phyloP scores from a whole-genome alignment of 2,888 invertebrate species.

The Andrena trimmerana region DNA sequence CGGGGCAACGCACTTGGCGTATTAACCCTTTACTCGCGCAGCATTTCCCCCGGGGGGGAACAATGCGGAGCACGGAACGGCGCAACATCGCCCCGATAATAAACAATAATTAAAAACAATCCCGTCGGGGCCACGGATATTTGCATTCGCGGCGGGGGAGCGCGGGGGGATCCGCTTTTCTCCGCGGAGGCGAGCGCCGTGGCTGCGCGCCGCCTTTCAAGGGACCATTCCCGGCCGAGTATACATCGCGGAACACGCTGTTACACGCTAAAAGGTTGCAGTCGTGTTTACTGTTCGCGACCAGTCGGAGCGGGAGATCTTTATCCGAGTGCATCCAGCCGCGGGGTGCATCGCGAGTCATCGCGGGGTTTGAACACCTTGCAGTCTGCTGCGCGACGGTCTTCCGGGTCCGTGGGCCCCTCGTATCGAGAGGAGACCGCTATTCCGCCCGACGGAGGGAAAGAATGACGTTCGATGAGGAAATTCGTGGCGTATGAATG shows the following conservation, averaged over 20 bases:
- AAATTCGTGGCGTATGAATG: background rate
- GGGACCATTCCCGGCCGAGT: background rate
- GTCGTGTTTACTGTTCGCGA: conserved; percentile 35
- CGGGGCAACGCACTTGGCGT: conserved; percentile 36
- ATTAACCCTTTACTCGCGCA: conserved; percentile 48
- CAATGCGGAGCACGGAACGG: conserved; percentile 29
- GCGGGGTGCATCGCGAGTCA: conserved; percentile 34
- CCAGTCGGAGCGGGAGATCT: conserved; percentile 46
- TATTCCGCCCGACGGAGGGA: background rate
- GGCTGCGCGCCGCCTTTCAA: background rate
- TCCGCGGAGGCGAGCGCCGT: background rate
- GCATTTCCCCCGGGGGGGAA: conserved; percentile 33
- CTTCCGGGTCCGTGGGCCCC: conserved; percentile 42
- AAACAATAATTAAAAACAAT: conserved; percentile 66
- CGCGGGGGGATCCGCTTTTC: background rate
- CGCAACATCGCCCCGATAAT: conserved; percentile 51
- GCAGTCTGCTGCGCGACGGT: conserved; percentile 32
- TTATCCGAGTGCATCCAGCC: conserved; percentile 50
- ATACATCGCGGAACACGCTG: conserved; percentile 31
- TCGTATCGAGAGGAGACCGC: conserved; percentile 21
- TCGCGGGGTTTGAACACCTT: conserved; percentile 51
- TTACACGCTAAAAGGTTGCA: conserved; percentile 31
- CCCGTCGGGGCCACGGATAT: conserved; percentile 45
- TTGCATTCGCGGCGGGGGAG: conserved; percentile 10
- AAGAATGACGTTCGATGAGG: conserved; percentile 18